Base-by-base conservation (phyloP, 1,140 invertebrate genomes). In the Lasioglossum baleicum region DNA sequence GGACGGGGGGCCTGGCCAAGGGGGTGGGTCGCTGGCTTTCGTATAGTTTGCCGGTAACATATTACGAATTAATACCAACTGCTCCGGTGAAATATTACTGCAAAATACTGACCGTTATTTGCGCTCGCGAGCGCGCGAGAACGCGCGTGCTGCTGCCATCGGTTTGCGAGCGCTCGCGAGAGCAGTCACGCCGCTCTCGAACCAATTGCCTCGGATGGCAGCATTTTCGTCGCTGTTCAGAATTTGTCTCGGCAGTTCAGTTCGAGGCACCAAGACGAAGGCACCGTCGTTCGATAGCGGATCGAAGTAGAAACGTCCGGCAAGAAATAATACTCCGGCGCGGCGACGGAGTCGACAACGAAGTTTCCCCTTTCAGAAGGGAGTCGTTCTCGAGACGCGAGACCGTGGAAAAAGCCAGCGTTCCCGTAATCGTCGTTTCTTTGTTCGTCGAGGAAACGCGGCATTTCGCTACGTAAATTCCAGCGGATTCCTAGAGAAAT, bases 41-140 rank as follows among this genome's bases (percentile, higher is more conserved):
- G 88, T 93, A 93, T 92, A 93, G 92, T 93, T 93, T 92, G 88
- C 89, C 89, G 90, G 91, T 92, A 93, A 93, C 92, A 93, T 93
- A 93, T 93, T 93, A 93, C 92, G 92, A 92, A 93, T 93, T 93
- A 93, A 93, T 93, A 93, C 92, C 92, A 93, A 93, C 92, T 93
- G 92, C 92, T 92, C 89, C 92, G 89, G 91, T 93, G 92, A 93
- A 93, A 93, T 93, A 93, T 93, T 93, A 91, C 92, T 92, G 90
- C 91, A 92, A 93, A 93, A 93, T 92, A 92, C 90, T 91, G 91
- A 92, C 90, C 91, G 92, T 92, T 93, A 93, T 93, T 92, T 92
- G 85, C 91, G 89, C 80, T 69, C 72, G 75, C 87, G 88, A 76
- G 88, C 76, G 64, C 77, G 71, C 83, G 83, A 61, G 64, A 60